A percentile compares a stretch with the other conserved stretches of the same genome.
Evolutionary conservation across 1,140 invertebrate species (phyloP).

Genomic region (Onthophagus taurus): DNA sequence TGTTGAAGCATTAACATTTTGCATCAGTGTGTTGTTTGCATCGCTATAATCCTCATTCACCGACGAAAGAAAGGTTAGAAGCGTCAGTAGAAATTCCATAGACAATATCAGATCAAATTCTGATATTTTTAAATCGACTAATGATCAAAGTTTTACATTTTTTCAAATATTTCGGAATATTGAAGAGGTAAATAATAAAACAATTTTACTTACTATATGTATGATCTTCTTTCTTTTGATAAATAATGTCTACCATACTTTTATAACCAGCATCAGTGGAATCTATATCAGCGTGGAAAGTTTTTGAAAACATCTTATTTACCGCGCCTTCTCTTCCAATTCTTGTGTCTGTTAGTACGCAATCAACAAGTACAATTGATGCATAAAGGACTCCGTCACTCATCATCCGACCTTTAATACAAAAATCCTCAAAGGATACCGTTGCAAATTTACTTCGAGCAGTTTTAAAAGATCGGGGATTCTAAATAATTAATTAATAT

Average conservation of each 20-base stretch:
- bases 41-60: conserved; percentile 1
- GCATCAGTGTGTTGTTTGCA: too few species aligned
- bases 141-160: not conserved
- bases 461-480: not conserved
- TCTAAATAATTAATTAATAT: conserved; percentile 7
- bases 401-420: conserved; percentile 67
- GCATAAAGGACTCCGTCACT: conserved; percentile 63
- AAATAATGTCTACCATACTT: conserved; percentile 67
- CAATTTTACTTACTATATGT: conserved; percentile 49
- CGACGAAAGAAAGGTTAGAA: not conserved
- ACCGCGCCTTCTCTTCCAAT: conserved; percentile 47
- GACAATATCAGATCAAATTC: conserved; percentile 6
- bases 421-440: conserved; percentile 66
- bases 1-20: too few species aligned
- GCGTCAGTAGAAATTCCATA: conserved; percentile 4
- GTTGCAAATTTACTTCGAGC: conserved; percentile 53
- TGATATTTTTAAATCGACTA: conserved; percentile 6
- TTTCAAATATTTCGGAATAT: too few species aligned
- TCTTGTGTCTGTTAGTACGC: conserved; percentile 71
- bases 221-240: conserved; percentile 55
- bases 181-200: too few species aligned
- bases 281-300: conserved; percentile 18
- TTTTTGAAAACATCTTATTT: conserved; percentile 38
- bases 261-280: conserved; percentile 31
- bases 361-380: conserved; percentile 67